phyloP scores from a whole-genome alignment of 2,113 vertebrate species.

The Phyllostomus discolor region DNA sequence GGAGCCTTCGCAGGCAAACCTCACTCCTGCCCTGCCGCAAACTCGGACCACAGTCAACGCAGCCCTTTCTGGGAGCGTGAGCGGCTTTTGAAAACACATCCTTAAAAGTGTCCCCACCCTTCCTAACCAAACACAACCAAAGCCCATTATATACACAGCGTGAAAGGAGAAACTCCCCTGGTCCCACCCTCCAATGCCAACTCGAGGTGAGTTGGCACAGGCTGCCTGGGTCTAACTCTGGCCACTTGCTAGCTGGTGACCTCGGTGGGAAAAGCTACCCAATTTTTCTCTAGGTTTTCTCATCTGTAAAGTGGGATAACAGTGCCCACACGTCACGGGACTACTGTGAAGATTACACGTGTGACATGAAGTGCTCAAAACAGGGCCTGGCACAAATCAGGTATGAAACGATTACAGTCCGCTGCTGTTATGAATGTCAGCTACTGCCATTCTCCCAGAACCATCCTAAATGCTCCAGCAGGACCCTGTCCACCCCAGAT shows the following conservation, averaged over 20 bases:
- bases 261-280: background rate
- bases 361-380: background rate
- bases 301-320: background rate
- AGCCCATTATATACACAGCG: background rate
- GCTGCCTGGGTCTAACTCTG: background rate
- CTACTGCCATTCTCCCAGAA: background rate
- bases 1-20: slow-evolving; percentile 29
- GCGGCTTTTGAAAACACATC: background rate
- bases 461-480: background rate
- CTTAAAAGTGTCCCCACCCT: background rate
- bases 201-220: background rate
- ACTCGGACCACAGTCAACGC: background rate
- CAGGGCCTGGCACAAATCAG: background rate
- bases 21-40: background rate
- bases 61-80: background rate
- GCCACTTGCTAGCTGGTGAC: background rate
- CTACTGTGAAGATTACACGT: background rate
- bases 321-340: background rate
- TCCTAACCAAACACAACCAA: background rate
- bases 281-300: background rate
- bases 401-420: background rate
- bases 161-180: background rate
- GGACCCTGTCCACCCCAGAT: background rate
- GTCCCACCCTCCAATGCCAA: background rate
- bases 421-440: background rate